Conservation (phyloP, 1,140 invertebrate genomes). For the Spodoptera frugiperda region DNA sequence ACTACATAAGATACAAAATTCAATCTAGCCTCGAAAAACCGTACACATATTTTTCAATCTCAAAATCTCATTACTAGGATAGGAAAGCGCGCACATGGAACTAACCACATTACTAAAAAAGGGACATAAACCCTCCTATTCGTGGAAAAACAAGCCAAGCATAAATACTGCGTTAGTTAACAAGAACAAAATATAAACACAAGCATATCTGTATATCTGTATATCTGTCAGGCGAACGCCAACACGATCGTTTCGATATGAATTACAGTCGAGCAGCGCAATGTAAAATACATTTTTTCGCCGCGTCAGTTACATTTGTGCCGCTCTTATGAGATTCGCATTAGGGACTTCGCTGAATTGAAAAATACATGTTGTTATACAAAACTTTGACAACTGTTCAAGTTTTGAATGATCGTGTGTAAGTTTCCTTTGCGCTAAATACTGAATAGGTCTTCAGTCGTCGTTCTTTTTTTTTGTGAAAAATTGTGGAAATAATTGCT, state of each 20-base stretch:
- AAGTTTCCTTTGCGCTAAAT: background rate
- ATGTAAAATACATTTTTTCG: slow-evolving; percentile 44
- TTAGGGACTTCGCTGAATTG: slow-evolving; percentile 35
- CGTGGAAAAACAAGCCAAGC: no score
- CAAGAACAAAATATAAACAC: background rate
- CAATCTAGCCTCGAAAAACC: no score
- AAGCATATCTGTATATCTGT: no score
- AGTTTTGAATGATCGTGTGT: slow-evolving; percentile 29
- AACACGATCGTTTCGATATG: slow-evolving; percentile 26
- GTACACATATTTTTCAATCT: no score
- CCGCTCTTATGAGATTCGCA: slow-evolving; percentile 37
- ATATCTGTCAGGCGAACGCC: slow-evolving; percentile 22
- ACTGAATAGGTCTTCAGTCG: slow-evolving; percentile 10
- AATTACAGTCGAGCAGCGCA: slow-evolving; percentile 9
- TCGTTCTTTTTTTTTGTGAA: background rate
- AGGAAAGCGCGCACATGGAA: no score
- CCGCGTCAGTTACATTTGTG: slow-evolving; percentile 32
- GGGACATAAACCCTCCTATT: no score
- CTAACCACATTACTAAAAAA: no score
- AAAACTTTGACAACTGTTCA: slow-evolving; percentile 27
- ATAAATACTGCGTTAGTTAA: no score
- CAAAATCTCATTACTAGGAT: no score
- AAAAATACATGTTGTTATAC: slow-evolving; percentile 32
- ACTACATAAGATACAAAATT: no score
- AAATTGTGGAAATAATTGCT: background rate